Conservation (phyloP, 2,888 invertebrate genomes). For the Amaurobius ferox region DNA sequence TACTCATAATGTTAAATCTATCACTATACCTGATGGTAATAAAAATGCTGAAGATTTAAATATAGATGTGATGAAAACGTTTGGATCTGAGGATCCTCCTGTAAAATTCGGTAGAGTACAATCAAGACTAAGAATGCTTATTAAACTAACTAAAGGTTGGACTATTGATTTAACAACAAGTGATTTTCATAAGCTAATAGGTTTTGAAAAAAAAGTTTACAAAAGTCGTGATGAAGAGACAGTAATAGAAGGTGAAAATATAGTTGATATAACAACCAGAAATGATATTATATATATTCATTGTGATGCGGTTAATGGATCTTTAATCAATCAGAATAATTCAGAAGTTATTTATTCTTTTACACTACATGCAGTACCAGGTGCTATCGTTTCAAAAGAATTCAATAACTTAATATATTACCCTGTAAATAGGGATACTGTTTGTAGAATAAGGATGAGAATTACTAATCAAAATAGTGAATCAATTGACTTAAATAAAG, state of each 20-base stretch:
- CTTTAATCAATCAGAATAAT: not conserved
- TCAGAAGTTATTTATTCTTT: conserved; percentile 25
- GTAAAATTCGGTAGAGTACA: conserved; percentile 1
- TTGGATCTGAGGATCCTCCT: not conserved
- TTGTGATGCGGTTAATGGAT: conserved; percentile 2
- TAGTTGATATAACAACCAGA: not conserved
- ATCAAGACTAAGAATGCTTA: not conserved
- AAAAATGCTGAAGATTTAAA: conserved; percentile 5
- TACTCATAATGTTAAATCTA: not conserved
- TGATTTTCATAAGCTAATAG: conserved; percentile 16
- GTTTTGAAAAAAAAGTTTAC: conserved; percentile 3
- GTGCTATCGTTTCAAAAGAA: not conserved
- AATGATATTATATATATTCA: conserved; percentile 29
- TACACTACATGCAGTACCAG: not conserved
- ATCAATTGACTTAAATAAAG: too few species aligned
- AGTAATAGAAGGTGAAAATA: not conserved
- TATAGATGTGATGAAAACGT: not conserved
- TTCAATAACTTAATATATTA: conserved; percentile 19
- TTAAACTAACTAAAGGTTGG: conserved; percentile 4
- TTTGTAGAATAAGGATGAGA: conserved; percentile 7
- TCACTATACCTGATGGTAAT: conserved; percentile 14
- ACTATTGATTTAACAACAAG: conserved; percentile 5
- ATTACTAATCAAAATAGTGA: too few species aligned
- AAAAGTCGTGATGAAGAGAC: not conserved
- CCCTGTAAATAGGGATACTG: not conserved